Conservation (phyloP, 1,140 invertebrate genomes). For the Panulirus ornatus region DNA sequence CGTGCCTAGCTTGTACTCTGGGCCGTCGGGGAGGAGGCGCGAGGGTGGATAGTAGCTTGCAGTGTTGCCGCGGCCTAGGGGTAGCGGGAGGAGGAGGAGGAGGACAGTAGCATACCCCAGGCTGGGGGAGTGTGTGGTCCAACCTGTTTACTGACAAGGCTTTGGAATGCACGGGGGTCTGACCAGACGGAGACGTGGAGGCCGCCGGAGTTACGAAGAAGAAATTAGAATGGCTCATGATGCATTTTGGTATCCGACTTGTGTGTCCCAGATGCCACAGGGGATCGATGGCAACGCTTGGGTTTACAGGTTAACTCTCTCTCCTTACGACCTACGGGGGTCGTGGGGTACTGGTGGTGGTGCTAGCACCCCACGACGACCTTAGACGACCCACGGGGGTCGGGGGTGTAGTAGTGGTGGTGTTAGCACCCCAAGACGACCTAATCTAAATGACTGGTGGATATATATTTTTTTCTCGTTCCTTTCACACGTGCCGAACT, state of each 20-base stretch:
- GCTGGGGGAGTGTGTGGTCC: background rate
- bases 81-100: background rate
- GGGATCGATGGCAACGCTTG: background rate
- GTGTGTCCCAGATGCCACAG: background rate
- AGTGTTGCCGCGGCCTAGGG: background rate
- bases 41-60: background rate
- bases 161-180: conserved; percentile 15
- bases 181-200: background rate
- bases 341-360: too few relatives aligned
- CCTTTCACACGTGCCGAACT: too few relatives aligned
- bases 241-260: background rate
- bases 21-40: background rate
- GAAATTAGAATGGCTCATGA: background rate
- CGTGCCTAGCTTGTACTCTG: background rate
- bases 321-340: too few relatives aligned
- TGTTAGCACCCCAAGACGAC: too few relatives aligned
- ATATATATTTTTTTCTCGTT: too few relatives aligned
- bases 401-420: too few relatives aligned
- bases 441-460: too few relatives aligned
- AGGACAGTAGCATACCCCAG: conserved; percentile 23
- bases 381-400: too few relatives aligned
- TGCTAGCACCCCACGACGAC: too few relatives aligned
- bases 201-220: too few relatives aligned
- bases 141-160: conserved; percentile 32
- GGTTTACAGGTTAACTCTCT: background rate